Base-by-base conservation (phyloP, 2,888 invertebrate genomes). In the Sicus ferrugineus region DNA sequence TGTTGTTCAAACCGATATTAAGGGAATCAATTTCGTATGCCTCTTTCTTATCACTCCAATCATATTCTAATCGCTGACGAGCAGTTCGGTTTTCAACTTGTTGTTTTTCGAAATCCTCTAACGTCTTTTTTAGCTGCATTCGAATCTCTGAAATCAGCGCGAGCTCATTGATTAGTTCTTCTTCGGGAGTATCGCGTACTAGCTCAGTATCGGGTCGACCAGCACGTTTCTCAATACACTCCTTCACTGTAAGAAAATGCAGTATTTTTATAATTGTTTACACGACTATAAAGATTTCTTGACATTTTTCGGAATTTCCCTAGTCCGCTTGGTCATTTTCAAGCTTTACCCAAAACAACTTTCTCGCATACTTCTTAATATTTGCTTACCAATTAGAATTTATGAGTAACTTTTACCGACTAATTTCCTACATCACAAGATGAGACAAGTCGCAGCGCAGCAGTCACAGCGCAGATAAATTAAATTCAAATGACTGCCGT, bases 11-110 rank as follows among this genome's bases (percentile, higher is more conserved):
- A 11, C 90, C 88, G 52, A 91, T 87, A 81, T 92, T 92, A 0
- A 85, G 84, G 0, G 91, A 85, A 77, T 96, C 96, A 3, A 93
- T 90, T 75, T 91, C 89, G 78, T 93, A 91, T 0, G 95, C 90
- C 80, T 93, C 90, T 70, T 89, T 89, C 86, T 97, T 97, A 80
- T 96, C 95, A 77, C 95, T 95, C 95, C 95, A 96, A 82, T 96
- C 96, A 79, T 90, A 92, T 85, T 97, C 96, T 70, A 96, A 87
- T 54, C 91, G 89, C 74, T 92, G 90, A 81, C 96, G 95, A 0
- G 92, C 91, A 19, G 93, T 90, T 78, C 93, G 92, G 79, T 94
- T 91, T 76, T 92, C 89, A 31, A 89, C 80, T 79, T 93, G 86
- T 83, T 94, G 93, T 46, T 88, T 87, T 74, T 92, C 90, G 31